Evolutionary conservation across 2,797 vertebrate genomes (phyloP), one percentile per base, ranked within the genome.

Genomic region (Hybognathus amarus): DNA sequence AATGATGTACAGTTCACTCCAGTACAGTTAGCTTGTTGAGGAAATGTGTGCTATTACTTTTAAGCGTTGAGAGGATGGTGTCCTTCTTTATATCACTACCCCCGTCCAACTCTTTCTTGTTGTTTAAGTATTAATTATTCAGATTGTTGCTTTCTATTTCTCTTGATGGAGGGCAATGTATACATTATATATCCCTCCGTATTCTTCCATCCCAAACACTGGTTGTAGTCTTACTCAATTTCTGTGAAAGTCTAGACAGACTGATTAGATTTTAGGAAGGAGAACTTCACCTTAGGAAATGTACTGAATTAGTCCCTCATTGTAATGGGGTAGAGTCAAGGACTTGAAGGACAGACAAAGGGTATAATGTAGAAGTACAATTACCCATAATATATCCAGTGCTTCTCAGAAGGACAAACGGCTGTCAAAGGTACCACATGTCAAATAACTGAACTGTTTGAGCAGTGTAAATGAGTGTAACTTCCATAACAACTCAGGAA

Each of bases 101-200:
- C 66, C 74, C 59, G 77, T 77, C 84, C 67, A 3, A 9, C 69
- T 80, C 15, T 61, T 79, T 79, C 15, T 61, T 79, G 52, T 84
- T 87, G 80, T 87, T 90, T 42, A 30, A 59, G 20, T 87, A 88
- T 92, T 93, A 68, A 93, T 92, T 89, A 91, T 93, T 87, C 2
- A 82, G 30, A 20, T 83, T 36, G 69, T 45, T 45, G 67, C 42
- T 50, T 83, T 68, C 22, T 20, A n/a, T 73, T 73, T 17, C 12
- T 80, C 11, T 47, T 71, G 27, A 47, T 80, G 22, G 47, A 74
- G 47, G n/a, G 77, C 20, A 4, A 9, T 10, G 10, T n/a, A 56
- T 56, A n/a, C n/a, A n/a, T 56, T 22, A 40, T 38, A 8, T 38
- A 40, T 22, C 42, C 42, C 42, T 45, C 42, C 11, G 1, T 27